Evolutionary conservation across 2,797 vertebrate species (phyloP).

Genomic region (Mormyrops boulengeri): DNA sequence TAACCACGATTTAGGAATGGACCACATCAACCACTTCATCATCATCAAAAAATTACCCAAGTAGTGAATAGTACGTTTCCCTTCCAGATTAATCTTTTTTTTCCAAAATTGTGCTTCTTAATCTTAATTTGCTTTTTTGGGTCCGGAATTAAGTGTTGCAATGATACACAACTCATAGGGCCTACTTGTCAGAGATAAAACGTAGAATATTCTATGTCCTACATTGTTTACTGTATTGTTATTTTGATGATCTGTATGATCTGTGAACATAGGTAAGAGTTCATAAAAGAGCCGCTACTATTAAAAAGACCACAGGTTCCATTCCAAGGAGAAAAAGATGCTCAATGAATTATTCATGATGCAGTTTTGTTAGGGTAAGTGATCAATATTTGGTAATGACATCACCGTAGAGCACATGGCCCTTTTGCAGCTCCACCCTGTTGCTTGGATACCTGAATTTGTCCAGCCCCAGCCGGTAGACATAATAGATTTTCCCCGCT

Average conservation of each 20-base stretch:
- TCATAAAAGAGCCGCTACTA: background rate
- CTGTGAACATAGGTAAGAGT: background rate
- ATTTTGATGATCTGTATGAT: background rate
- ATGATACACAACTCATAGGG: background rate
- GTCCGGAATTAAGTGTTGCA: background rate
- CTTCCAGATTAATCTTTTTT: background rate
- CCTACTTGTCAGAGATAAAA: background rate
- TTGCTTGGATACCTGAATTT: background rate
- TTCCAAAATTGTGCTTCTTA: background rate
- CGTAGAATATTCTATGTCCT: background rate
- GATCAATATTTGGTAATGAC: slow-evolving; percentile 21
- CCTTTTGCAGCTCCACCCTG: background rate
- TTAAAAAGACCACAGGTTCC: background rate
- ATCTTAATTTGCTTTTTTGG: background rate
- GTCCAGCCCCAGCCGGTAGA: background rate
- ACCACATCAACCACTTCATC: background rate
- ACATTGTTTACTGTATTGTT: background rate
- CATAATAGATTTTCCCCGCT: background rate
- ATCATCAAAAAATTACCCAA: background rate
- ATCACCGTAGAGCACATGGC: slow-evolving; percentile 2
- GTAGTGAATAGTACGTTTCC: background rate
- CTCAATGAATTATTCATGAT: slow-evolving; percentile 13
- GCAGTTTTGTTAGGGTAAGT: background rate
- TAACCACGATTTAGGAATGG: background rate
- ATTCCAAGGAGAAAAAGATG: background rate